Evolutionary conservation across 2,797 vertebrate species (phyloP).

Genomic region (Leptoclinus maculatus): DNA sequence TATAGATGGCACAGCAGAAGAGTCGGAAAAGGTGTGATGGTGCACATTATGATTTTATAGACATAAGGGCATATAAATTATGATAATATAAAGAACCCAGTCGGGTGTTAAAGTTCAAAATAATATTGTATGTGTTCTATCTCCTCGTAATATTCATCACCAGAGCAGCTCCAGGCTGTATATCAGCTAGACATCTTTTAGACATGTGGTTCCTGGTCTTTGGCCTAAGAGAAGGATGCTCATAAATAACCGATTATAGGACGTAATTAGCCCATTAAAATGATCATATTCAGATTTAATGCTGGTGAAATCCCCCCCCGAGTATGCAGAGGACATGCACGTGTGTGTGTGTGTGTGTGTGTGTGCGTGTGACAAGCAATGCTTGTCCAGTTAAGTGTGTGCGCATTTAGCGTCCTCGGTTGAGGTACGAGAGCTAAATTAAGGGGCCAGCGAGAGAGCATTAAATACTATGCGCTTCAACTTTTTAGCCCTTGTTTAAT

Average conservation of each 20-base stretch:
- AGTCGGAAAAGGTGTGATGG: conserved; percentile 24
- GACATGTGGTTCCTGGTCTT: conserved; percentile 35
- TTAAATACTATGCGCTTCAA: conserved; percentile 7
- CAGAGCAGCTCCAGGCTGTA: conserved; percentile 46
- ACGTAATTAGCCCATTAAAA: conserved; percentile 52
- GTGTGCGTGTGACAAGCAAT: not conserved
- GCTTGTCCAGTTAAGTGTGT: not conserved
- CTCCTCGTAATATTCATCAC: conserved; percentile 52
- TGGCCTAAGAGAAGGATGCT: conserved; percentile 33
- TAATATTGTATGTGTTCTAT: conserved; percentile 58
- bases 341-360: not conserved
- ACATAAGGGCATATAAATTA: conserved; percentile 49
- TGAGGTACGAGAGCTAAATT: conserved; percentile 15
- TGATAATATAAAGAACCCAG: conserved; percentile 47
- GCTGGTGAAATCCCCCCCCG: conserved; percentile 4
- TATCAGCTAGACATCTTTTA: conserved; percentile 41
- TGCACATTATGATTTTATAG: conserved; percentile 36
- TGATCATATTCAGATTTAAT: conserved; percentile 52
- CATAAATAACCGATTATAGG: conserved; percentile 53
- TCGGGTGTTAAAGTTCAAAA: conserved; percentile 58
- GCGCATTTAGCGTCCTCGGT: conserved; percentile 26
- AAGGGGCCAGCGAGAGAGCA: not conserved
- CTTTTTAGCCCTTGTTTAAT: conserved; percentile 5
- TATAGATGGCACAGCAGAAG: conserved; percentile 10
- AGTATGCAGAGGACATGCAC: not conserved